phyloP scores from a whole-genome alignment of 2,888 invertebrate species.

The Drosophila nr. fundita region DNA sequence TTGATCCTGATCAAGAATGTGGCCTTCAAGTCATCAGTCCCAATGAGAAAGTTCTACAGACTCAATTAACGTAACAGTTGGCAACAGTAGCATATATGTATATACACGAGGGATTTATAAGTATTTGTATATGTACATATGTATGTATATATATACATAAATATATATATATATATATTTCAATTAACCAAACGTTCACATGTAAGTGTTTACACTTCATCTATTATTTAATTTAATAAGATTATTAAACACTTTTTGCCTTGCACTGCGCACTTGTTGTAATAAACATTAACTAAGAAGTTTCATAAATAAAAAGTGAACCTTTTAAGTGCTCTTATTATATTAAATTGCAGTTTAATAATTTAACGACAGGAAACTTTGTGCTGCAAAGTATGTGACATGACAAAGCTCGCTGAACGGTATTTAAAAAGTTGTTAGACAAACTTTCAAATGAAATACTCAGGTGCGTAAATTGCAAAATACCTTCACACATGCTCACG shows the following conservation, averaged over 20 bases:
- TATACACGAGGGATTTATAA: not conserved
- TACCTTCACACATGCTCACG: slow-evolving; percentile 34
- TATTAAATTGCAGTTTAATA: slow-evolving; percentile 3
- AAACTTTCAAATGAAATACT: slow-evolving; percentile 71
- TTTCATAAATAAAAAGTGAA: not conserved
- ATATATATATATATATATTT: not conserved
- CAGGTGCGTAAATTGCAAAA: slow-evolving; percentile 60
- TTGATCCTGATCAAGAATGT: no score
- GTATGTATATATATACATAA: not conserved
- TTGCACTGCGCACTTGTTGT: not conserved
- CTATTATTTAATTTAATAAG: not conserved
- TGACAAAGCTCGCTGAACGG: slow-evolving; percentile 39
- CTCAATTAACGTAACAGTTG: not conserved
- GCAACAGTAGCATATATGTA: not conserved
- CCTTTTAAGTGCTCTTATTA: not conserved
- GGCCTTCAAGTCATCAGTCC: not conserved
- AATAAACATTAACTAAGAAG: not conserved
- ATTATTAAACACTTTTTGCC: not conserved
- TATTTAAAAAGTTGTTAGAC: slow-evolving; percentile 70
- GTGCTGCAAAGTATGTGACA: slow-evolving; percentile 44
- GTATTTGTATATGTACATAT: not conserved
- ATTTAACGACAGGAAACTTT: slow-evolving; percentile 1
- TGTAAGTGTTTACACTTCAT: not conserved
- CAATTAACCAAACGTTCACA: not conserved
- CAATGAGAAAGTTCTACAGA: not conserved